phyloP scores from a whole-genome alignment of 2,113 vertebrate species.

The Gorsachius goisagi region DNA sequence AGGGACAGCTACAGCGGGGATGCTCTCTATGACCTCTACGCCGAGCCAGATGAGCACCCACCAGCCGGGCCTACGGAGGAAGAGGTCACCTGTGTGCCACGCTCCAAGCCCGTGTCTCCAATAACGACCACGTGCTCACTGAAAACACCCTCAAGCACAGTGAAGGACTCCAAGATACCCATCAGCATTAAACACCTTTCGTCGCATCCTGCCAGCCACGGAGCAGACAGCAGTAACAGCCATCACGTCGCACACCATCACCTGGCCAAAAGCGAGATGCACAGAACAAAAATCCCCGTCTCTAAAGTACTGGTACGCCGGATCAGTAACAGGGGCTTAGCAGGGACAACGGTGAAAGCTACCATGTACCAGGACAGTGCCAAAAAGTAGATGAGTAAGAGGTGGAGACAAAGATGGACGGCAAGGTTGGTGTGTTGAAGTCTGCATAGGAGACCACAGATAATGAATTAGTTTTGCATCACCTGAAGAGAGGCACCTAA shows the following conservation, averaged over 20 bases:
- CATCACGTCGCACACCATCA: slow-evolving; percentile 77
- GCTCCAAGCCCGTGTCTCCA: slow-evolving; percentile 81
- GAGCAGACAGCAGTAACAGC: slow-evolving; percentile 72
- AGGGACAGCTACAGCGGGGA: slow-evolving; percentile 82
- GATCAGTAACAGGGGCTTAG: slow-evolving; percentile 81
- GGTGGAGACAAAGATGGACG: not conserved
- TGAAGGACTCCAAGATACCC: slow-evolving; percentile 93
- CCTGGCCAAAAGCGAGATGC: slow-evolving; percentile 82
- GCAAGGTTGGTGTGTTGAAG: not conserved
- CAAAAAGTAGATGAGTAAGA: slow-evolving; percentile 81
- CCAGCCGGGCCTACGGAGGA: slow-evolving; percentile 57
- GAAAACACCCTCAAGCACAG: slow-evolving; percentile 73
- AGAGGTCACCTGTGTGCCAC: slow-evolving; percentile 75
- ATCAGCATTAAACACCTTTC: slow-evolving; percentile 88
- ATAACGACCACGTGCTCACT: slow-evolving; percentile 71
- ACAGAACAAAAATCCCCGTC: slow-evolving; percentile 94
- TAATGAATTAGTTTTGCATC: not conserved
- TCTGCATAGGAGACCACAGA: not conserved
- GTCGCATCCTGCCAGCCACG: slow-evolving; percentile 83
- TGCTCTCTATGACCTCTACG: slow-evolving; percentile 83
- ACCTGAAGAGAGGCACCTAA: slow-evolving; percentile 28
- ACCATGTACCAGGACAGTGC: slow-evolving; percentile 71
- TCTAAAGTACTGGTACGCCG: slow-evolving; percentile 92
- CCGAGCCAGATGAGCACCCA: slow-evolving; percentile 77
- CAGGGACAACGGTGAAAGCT: slow-evolving; percentile 73